Conservation (phyloP, 2,797 vertebrate species). For the Channallabes apus region DNA sequence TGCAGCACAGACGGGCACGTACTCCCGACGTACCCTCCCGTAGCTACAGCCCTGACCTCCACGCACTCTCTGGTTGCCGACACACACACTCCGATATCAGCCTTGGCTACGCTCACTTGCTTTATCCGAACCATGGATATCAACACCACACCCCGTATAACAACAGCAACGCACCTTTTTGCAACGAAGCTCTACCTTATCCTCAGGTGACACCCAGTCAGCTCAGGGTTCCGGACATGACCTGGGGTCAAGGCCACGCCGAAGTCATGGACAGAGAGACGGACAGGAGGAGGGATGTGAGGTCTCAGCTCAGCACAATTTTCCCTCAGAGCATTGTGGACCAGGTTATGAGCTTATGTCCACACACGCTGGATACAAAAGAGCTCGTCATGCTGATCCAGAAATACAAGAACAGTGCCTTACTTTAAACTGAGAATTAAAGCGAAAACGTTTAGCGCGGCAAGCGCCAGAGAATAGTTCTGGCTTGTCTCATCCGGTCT, state of each 20-base stretch:
- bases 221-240: neutral
- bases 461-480: neutral
- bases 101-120: constrained; percentile 27
- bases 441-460: too few relatives aligned
- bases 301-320: constrained; percentile 65
- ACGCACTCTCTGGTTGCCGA: neutral
- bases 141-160: neutral
- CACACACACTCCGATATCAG: neutral
- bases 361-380: constrained; percentile 60
- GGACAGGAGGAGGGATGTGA: constrained; percentile 54
- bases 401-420: constrained; percentile 56
- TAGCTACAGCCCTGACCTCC: rapidly evolving
- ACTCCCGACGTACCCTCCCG: neutral
- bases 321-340: constrained; percentile 70
- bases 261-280: neutral
- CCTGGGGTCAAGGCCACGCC: constrained; percentile 49
- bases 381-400: constrained; percentile 67
- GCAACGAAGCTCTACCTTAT: neutral
- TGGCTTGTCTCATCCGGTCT: neutral
- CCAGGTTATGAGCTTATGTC: constrained; percentile 63
- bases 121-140: constrained; percentile 22
- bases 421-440: neutral
- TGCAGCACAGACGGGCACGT: neutral
- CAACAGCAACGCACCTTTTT: neutral
- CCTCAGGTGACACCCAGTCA: neutral